Conservation (phyloP, 1,140 invertebrate species). For the Aculops lycopersici region DNA sequence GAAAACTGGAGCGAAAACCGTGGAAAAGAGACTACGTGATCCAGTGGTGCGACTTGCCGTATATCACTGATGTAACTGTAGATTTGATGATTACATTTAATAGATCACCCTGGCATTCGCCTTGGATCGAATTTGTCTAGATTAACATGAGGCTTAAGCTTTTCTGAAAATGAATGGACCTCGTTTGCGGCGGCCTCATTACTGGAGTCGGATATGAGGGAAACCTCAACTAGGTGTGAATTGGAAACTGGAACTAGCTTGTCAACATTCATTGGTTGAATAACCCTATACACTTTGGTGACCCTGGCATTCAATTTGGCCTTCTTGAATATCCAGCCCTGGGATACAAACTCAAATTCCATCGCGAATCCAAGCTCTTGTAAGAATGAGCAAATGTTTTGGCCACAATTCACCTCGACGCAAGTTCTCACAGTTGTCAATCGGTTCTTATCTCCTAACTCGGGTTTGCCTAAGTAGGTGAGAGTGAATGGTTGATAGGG, state of each 20-base stretch:
- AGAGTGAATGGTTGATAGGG: constrained; percentile 15
- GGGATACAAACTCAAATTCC: constrained; percentile 71
- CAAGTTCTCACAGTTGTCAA: constrained; percentile 61
- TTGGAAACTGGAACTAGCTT: constrained; percentile 54
- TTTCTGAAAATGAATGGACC: constrained; percentile 75
- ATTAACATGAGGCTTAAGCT: constrained; percentile 56
- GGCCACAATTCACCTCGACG: constrained; percentile 60
- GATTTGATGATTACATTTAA: too few species aligned
- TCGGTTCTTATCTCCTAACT: constrained; percentile 49
- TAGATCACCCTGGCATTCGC: too few species aligned
- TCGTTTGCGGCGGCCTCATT: constrained; percentile 81
- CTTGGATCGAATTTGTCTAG: constrained; percentile 51
- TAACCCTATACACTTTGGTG: constrained; percentile 32
- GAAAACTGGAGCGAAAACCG: too few species aligned
- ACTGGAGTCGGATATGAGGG: constrained; percentile 59
- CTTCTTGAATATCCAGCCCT: constrained; percentile 81
- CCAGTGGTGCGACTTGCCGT: too few species aligned
- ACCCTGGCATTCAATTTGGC: constrained; percentile 86
- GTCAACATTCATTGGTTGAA: constrained; percentile 22
- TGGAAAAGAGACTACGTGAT: too few species aligned
- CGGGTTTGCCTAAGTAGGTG: constrained; percentile 49
- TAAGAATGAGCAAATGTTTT: constrained; percentile 59
- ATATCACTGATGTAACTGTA: too few species aligned
- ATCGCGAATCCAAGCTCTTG: constrained; percentile 41
- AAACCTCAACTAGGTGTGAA: constrained; percentile 74